Base-by-base conservation (phyloP, 2,113 vertebrate species). In the Marcusenius ussheri region DNA sequence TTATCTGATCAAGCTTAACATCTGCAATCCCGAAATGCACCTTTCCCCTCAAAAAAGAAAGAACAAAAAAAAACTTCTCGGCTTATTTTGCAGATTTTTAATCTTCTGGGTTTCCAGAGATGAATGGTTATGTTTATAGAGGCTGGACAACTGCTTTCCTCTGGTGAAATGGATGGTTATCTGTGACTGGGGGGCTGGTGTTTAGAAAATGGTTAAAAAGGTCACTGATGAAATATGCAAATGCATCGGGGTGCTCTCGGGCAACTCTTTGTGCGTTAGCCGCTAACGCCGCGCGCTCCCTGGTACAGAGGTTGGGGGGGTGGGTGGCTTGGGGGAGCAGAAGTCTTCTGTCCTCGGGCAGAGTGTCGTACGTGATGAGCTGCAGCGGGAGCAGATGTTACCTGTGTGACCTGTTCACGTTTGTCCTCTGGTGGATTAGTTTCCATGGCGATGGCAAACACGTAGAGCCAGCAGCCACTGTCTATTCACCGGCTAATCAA, bases 341-440 rank as follows among this genome's bases (percentile, higher is more conserved):
- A 49, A 45, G 21, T 74, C 62, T 3, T 87, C 35, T 89, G 88
- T 89, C 88, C 88, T 89, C 84, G 39, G 70, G 83, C 89, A 53
- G 91, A 87, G 31, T 39, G 50, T 87, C 89, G 90, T 90, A 90
- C 91, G 90, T 84, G 83, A 80, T 62, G 83, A 88, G 90, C 92
- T 91, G 31, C 86, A 90, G 91, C 93, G 70, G 58, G 92, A 95
- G 93, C 95, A 96, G 95, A 96, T 96, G 96, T 95, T 95, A 92
- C 92, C 90, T 92, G 91, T 88, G 42, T 90, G 90, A 90, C 49
- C 49, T 89, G 91, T 91, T 95, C 94, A 90, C 94, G 93, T 95
- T 89, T 95, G 94, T 93, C 94, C 93, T 91, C 90, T 93, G 92
- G 89, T 93, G 96, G 95, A 96, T 96, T 96, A 96, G 95, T 96